Conservation (phyloP, 2,888 invertebrate genomes). For the Noctua fimbriata region DNA sequence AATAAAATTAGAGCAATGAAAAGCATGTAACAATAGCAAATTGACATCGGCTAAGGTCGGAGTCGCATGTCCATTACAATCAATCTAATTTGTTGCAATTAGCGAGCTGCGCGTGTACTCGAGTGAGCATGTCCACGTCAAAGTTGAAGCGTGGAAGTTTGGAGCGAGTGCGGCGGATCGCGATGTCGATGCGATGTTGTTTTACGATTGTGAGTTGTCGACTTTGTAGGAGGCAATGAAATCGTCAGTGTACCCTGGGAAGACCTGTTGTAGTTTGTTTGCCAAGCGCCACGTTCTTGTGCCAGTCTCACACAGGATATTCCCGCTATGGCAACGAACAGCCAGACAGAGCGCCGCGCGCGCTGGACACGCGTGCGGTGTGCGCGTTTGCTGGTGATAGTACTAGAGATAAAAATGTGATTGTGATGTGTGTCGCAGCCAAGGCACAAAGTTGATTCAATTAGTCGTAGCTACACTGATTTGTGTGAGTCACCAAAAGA, state of each 20-base stretch:
- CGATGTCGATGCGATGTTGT: conserved; percentile 55
- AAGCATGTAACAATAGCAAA: conserved; percentile 36
- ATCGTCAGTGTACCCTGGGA: background rate
- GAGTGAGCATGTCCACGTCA: conserved; percentile 66
- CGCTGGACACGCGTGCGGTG: no score
- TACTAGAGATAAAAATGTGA: background rate
- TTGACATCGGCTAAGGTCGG: conserved; percentile 57
- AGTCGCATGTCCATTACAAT: conserved; percentile 79
- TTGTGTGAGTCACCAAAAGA: background rate
- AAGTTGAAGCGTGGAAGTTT: conserved; percentile 79
- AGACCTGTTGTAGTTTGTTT: no score
- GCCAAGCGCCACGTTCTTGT: no score
- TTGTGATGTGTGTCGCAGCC: background rate
- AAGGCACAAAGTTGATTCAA: background rate
- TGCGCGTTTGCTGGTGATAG: no score
- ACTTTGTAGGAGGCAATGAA: background rate
- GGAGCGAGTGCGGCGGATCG: conserved; percentile 63
- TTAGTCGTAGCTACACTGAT: background rate
- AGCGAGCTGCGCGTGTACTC: conserved; percentile 70
- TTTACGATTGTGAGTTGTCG: background rate
- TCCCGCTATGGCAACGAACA: no score
- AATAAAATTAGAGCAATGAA: conserved; percentile 44
- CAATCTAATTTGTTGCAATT: conserved; percentile 86
- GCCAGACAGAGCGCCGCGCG: no score
- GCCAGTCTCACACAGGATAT: no score